A percentile compares a stretch with the other conserved stretches of the same genome.
Conservation (phyloP, 2,113 vertebrate species). For the Zonotrichia leucophrys region DNA sequence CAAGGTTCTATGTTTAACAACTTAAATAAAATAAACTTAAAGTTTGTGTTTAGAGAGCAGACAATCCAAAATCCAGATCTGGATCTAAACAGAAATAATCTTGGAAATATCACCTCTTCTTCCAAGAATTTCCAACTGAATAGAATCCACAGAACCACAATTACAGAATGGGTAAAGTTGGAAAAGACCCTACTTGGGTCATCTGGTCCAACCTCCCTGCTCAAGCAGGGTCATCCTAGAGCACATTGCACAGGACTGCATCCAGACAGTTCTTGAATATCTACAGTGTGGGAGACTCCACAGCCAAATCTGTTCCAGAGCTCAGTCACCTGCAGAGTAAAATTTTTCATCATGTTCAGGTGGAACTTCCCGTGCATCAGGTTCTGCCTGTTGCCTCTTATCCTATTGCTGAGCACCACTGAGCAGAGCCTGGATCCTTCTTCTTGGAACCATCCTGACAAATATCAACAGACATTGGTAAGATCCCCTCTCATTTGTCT, state of each 20-base stretch:
- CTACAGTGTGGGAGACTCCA: neutral
- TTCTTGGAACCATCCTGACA: neutral
- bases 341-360: neutral
- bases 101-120: neutral
- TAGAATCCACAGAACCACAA: neutral
- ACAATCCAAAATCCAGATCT: neutral
- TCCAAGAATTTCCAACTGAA: neutral
- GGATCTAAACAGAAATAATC: neutral
- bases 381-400: neutral
- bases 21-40: neutral
- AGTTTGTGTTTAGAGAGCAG: neutral
- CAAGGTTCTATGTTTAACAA: neutral
- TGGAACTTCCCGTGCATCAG: neutral
- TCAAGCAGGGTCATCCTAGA: neutral
- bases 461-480: neutral
- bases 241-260: neutral
- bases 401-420: neutral
- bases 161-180: neutral
- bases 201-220: neutral
- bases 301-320: neutral
- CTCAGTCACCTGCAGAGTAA: rapidly evolving
- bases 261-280: neutral
- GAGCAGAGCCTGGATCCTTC: neutral
- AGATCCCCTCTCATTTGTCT: neutral
- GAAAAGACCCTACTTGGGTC: neutral